Evolutionary conservation across 2,888 invertebrate genomes (phyloP), one percentile per base, ranked within the genome.

Genomic region (Noctua fimbriata): DNA sequence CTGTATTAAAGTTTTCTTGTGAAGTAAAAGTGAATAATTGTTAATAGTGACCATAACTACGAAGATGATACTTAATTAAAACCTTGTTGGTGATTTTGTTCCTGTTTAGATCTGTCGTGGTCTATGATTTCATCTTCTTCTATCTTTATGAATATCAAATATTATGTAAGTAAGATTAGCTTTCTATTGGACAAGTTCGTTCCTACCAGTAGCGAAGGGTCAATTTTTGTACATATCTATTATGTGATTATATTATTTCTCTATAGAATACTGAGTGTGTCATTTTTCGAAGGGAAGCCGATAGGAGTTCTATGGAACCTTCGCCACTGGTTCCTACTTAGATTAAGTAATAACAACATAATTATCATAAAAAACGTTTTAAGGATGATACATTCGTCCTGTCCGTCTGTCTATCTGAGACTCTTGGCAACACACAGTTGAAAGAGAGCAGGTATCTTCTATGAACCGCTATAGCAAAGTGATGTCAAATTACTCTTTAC

Each of bases 91-190:
- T 52, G 18, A 63, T 44, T 41, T 71, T 18, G 21, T 52, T 44
- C 44, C 36, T 52, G 32, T 6, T 32, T 16, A 69, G 36, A n/a
- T 69, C 3, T 32, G 18, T 28, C 6, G 9, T 69, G 14, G 80
- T 24, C 14, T 78, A 58, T 47, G 18, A 60, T 78, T 80, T 79
- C 36, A 49, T 69, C 18, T 78, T 55, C 18, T 18, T 21, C 4
- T 60, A 69, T 60, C 14, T 47, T 41, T 49, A 47, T 60, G 41
- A 60, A 49, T 55, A 70, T 47, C 18, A 55, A 60, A 60, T 47
- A 16, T 32, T 41, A 49, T 69, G 69, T 58, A 55, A 67, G 55
- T 58, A 41, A 47, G 0, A 32, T 12, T 9, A 18, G 55, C 24
- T 78, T 47, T 69, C 16, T 28, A 14, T 36, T 28, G 44, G 16